These are phyloP conservation scores for Dasysyrphus tricinctus DNA, from an alignment of 2,888 invertebrate genomes.

Conservation along the genomic window DNA sequence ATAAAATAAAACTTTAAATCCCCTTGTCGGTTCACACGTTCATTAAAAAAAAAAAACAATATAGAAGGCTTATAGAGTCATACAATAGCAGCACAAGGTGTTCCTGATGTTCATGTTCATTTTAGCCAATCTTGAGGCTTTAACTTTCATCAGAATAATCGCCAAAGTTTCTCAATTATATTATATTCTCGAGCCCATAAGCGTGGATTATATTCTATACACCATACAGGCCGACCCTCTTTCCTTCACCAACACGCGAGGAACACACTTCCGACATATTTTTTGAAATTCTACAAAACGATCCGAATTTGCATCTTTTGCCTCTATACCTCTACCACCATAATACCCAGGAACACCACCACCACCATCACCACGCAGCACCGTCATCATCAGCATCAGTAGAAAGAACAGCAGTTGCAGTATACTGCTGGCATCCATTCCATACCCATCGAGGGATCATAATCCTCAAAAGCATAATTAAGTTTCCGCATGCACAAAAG, in stretches of 20 bases:
- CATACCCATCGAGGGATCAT: constrained; percentile 52
- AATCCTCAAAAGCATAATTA: constrained; percentile 74
- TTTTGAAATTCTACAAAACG: constrained; percentile 44
- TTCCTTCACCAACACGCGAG: background rate
- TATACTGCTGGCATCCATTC: background rate
- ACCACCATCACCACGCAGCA: background rate
- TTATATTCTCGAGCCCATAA: constrained; percentile 50
- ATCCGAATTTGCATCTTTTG: constrained; percentile 50
- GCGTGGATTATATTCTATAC: constrained; percentile 44
- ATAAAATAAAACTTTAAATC: constrained; percentile 17
- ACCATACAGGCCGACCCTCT: background rate
- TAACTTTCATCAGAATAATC: constrained; percentile 54
- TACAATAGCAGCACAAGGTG: constrained; percentile 4
- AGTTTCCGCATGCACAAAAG: constrained; percentile 75
- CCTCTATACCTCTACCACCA: background rate
- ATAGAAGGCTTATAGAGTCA: background rate
- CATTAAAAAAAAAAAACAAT: constrained; percentile 21
- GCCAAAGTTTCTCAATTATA: constrained; percentile 60
- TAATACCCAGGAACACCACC: background rate
- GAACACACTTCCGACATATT: constrained; percentile 23
- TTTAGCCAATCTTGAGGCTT: constrained; percentile 36
- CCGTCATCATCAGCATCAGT: constrained; percentile 4
- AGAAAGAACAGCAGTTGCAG: background rate
- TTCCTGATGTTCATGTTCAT: constrained; percentile 4
- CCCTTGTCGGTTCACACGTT: constrained; percentile 16